A percentile compares a stretch with the other conserved stretches of the same genome.
phyloP scores from a whole-genome alignment of 2,888 invertebrate species.

The Platycheirus albimanus region DNA sequence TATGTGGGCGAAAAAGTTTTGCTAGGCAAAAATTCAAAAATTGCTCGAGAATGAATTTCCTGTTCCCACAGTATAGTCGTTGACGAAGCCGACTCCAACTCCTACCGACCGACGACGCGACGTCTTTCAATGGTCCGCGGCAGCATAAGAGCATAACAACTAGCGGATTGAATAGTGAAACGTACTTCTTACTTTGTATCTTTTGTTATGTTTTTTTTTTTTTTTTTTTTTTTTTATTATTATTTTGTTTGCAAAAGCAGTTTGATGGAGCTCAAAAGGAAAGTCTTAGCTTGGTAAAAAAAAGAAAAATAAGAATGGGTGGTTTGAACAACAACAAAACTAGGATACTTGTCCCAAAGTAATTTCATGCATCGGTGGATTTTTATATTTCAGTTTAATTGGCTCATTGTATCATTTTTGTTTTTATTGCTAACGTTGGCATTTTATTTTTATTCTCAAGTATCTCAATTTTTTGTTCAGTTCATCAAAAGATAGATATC shows the following conservation, averaged over 20 bases:
- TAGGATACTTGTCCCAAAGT: conserved; percentile 75
- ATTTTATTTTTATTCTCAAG: conserved; percentile 28
- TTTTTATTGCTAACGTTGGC: conserved; percentile 52
- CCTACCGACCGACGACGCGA: conserved; percentile 6
- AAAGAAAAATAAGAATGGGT: background rate
- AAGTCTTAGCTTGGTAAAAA: background rate
- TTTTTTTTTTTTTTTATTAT: conserved; percentile 6
- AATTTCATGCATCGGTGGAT: conserved; percentile 81
- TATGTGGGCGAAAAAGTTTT: conserved; percentile 31
- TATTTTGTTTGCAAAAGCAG: conserved; percentile 18
- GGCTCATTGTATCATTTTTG: conserved; percentile 76
- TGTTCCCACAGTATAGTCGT: conserved; percentile 13
- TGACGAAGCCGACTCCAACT: too few relatives aligned
- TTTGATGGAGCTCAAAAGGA: conserved; percentile 38
- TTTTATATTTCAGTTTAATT: conserved; percentile 81
- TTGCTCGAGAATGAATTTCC: conserved; percentile 47
- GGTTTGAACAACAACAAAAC: conserved; percentile 10
- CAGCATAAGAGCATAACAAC: conserved; percentile 54
- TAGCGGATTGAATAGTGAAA: conserved; percentile 32
- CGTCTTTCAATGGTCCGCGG: conserved; percentile 54
- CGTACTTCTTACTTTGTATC: conserved; percentile 50
- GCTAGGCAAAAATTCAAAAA: conserved; percentile 60
- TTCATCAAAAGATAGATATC: conserved; percentile 40
- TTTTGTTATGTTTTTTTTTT: conserved; percentile 43
- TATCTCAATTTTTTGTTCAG: conserved; percentile 20